These are phyloP conservation scores for Oreochromis niloticus DNA, from an alignment of 2,113 vertebrate genomes.

Conservation along the genomic window DNA sequence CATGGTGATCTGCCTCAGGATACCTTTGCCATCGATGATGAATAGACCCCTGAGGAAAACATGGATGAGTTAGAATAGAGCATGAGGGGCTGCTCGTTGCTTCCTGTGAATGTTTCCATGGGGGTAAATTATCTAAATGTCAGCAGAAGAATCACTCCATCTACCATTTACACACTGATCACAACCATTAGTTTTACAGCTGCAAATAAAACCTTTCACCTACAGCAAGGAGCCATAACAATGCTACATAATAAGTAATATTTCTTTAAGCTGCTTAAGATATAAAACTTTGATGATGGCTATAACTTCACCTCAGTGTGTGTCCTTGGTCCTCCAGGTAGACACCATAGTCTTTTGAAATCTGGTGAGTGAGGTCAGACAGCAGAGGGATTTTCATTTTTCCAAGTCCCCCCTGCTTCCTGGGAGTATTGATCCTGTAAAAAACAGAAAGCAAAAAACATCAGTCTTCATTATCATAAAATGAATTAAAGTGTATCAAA, in stretches of 20 bases:
- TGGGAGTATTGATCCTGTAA: slow-evolving; percentile 90
- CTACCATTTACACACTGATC: neutral
- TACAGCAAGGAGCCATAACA: neutral
- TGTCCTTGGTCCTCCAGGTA: slow-evolving; percentile 95
- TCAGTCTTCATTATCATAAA: neutral
- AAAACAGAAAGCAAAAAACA: neutral
- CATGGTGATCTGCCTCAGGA: slow-evolving; percentile 94
- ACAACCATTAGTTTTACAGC: neutral
- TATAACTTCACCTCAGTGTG: slow-evolving; percentile 80
- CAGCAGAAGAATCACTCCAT: neutral
- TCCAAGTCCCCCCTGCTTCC: slow-evolving; percentile 92
- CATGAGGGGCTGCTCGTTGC: neutral
- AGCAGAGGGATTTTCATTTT: slow-evolving; percentile 90
- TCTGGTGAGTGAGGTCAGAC: slow-evolving; percentile 92
- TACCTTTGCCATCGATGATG: slow-evolving; percentile 90
- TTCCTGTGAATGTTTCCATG: neutral
- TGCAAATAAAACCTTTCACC: neutral
- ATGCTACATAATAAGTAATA: neutral
- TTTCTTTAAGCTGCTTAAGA: neutral
- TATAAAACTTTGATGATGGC: neutral
- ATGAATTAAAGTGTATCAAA: neutral
- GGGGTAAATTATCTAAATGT: neutral
- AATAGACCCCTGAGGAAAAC: slow-evolving; percentile 86
- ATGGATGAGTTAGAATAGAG: neutral
- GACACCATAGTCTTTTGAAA: slow-evolving; percentile 94